A percentile compares a stretch with the other conserved stretches of the same genome.
Evolutionary conservation across 2,797 vertebrate species (phyloP).

Genomic region (Ctenopoma kingsleyae): DNA sequence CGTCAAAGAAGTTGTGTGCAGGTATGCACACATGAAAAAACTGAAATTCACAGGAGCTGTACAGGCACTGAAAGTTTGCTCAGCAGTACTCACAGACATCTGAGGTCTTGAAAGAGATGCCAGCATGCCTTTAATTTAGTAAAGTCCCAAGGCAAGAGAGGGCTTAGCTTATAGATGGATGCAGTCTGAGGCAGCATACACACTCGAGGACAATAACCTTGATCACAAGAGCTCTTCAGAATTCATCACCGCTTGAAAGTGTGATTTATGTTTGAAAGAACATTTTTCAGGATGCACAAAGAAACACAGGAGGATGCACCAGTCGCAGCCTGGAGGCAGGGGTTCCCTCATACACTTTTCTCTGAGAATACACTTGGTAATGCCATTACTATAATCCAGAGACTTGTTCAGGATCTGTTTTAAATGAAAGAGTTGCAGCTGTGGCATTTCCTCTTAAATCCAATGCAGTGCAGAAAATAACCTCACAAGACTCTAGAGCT

Average conservation of each 20-base stretch:
- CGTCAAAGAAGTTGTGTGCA: slow-evolving; percentile 37
- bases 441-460: slow-evolving; percentile 53
- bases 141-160: slow-evolving; percentile 59
- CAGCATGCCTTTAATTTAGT: slow-evolving; percentile 68
- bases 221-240: slow-evolving; percentile 75
- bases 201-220: slow-evolving; percentile 76
- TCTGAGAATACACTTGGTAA: slow-evolving; percentile 51
- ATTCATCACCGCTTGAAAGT: slow-evolving; percentile 63
- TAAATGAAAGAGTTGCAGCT: slow-evolving; percentile 64
- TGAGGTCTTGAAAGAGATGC: slow-evolving; percentile 65
- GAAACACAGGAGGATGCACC: slow-evolving; percentile 62
- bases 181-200: slow-evolving; percentile 59
- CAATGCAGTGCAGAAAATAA: slow-evolving; percentile 50
- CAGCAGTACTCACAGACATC: slow-evolving; percentile 48
- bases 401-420: slow-evolving; percentile 60
- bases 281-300: slow-evolving; percentile 58
- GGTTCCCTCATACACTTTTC: slow-evolving; percentile 60
- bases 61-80: slow-evolving; percentile 60
- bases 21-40: slow-evolving; percentile 14
- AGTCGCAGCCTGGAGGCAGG: slow-evolving; percentile 57
- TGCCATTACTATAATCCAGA: slow-evolving; percentile 60
- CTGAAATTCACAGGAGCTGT: slow-evolving; percentile 36
- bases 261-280: slow-evolving; percentile 75
- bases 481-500: slow-evolving; percentile 15
- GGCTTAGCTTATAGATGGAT: slow-evolving; percentile 65